Percentiles rank a stretch among this genome's conserved stretches.
These are phyloP conservation scores for Coryphaenoides rupestris DNA, from an alignment of 2,113 vertebrate species.

Conservation along the genomic window DNA sequence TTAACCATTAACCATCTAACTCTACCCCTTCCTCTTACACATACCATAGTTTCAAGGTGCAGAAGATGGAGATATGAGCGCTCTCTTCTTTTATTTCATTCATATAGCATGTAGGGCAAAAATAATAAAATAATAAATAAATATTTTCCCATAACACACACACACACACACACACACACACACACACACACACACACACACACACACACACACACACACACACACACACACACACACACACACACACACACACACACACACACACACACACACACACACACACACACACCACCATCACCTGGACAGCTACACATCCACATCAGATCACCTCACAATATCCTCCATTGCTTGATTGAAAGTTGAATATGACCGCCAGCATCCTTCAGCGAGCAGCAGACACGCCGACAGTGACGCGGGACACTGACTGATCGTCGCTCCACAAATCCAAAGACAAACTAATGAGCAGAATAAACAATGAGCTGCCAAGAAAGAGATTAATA, in stretches of 20 bases:
- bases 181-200: no score
- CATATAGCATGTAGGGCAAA: no score
- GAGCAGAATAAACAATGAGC: slow-evolving; percentile 26
- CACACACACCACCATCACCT: slow-evolving; percentile 74
- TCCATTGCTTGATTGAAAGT: slow-evolving; percentile 19
- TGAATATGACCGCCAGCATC: slow-evolving; percentile 17
- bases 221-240: slow-evolving; percentile 2
- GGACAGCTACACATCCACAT: slow-evolving; percentile 73
- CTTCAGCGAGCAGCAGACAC: slow-evolving; percentile 10
- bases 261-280: slow-evolving; percentile 13
- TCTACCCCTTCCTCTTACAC: no score
- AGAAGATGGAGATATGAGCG: no score
- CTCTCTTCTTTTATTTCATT: no score
- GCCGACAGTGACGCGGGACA: slow-evolving; percentile 13
- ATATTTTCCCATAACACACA: no score
- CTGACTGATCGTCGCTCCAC: slow-evolving; percentile 31
- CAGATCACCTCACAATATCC: no score
- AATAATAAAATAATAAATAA: no score
- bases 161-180: no score
- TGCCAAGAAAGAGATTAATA: slow-evolving; percentile 31
- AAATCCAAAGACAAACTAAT: slow-evolving; percentile 37
- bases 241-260: slow-evolving; percentile 11
- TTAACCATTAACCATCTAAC: no score
- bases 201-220: no score
- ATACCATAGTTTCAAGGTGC: no score